Evolutionary conservation across 2,113 vertebrate species (phyloP), one percentile per base, ranked within the genome.

Genomic region (Halcyon senegalensis): DNA sequence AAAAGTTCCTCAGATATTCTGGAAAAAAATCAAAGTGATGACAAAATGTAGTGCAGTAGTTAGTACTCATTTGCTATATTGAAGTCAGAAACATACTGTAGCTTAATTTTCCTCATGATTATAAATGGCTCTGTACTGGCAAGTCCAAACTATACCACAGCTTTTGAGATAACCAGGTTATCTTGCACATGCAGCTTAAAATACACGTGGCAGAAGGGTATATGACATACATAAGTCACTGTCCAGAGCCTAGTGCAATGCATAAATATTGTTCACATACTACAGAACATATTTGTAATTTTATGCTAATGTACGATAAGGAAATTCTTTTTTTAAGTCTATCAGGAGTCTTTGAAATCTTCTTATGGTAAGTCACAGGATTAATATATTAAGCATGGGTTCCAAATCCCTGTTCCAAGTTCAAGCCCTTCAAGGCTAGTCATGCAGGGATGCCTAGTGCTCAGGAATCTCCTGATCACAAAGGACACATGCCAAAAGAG

Each of bases 161-260:
- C 56, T 63, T 81, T 87, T 93, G 79, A 81, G 92, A 96, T 95
- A 93, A 90, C 90, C 64, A 68, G 46, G 85, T 88, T 94, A 84
- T 93, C 82, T 95, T 70, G 46, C 33, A 56, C 25, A 66, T 64
- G 67, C 88, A 93, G 63, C 82, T 79, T 70, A 89, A 86, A 83
- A 69, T 0, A 0, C 50, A 10, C 0, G 5, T 50, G 56, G 55
- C 83, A 95, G 59, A 46, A 66, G 63, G 46, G 55, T 43, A n/a
- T 70, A 59, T 55, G 46, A 51, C 73, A 28, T 3, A 17, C 48
- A 2, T 50, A 86, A 90, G 58, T 89, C 82, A 84, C 69, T 86
- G 72, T 77, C 79, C 75, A 2, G 2, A 87, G 74, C 59, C 60
- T 37, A 43, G 46, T 25, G n/a, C 53, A 44, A 30, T 3, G 6